These are phyloP conservation scores for Onthophagus sagittarius DNA, from an alignment of 2,888 invertebrate species.

Conservation along the genomic window DNA sequence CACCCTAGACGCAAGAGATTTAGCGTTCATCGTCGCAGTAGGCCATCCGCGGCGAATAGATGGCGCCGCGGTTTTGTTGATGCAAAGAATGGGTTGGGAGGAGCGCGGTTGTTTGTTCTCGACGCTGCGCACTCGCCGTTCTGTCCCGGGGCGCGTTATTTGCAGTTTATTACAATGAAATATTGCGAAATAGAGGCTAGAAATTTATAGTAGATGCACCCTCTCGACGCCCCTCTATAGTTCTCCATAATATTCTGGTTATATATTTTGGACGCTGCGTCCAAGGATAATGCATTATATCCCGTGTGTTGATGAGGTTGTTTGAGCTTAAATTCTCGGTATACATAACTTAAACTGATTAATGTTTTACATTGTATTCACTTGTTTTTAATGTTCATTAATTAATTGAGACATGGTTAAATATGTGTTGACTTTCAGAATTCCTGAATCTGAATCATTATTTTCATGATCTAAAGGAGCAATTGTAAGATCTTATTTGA, in stretches of 20 bases:
- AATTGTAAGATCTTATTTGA: no score
- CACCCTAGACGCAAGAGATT: neutral
- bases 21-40: neutral
- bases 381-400: no score
- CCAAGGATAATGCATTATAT: neutral
- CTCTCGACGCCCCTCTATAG: neutral
- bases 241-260: neutral
- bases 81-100: neutral
- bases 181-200: constrained; percentile 5
- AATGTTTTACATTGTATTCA: no score
- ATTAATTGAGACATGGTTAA: no score
- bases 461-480: no score
- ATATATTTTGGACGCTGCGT: neutral
- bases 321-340: neutral
- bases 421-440: no score
- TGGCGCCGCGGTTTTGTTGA: constrained; percentile 8
- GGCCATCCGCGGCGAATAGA: neutral
- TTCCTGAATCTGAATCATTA: no score
- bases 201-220: constrained; percentile 6
- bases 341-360: no score
- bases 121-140: constrained; percentile 2
- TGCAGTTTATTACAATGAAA: constrained; percentile 14
- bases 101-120: constrained; percentile 11
- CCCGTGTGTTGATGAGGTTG: neutral
- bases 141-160: constrained; percentile 7